Percentiles rank a stretch among this genome's conserved stretches.
Evolutionary conservation across 2,113 vertebrate species (phyloP).

Genomic region (Dryoscopus gambensis): DNA sequence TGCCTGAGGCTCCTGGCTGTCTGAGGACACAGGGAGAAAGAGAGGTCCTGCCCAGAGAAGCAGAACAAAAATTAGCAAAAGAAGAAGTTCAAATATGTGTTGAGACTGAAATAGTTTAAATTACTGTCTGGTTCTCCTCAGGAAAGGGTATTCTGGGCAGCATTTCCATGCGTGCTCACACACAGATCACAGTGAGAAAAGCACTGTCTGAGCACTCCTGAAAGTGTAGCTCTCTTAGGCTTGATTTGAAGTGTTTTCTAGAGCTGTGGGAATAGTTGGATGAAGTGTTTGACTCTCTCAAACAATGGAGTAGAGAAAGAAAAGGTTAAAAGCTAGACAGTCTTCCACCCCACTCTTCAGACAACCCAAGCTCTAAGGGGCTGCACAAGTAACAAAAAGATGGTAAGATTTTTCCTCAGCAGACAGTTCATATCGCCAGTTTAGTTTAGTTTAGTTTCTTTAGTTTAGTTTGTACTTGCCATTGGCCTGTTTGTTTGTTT

Average conservation of each 20-base stretch:
- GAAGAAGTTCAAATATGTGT: not conserved
- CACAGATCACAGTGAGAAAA: not conserved
- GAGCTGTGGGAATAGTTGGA: not conserved
- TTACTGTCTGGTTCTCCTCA: not conserved
- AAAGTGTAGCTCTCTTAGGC: not conserved
- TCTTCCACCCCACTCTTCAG: not conserved
- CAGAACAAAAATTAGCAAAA: not conserved
- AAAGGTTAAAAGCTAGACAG: not conserved
- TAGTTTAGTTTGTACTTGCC: not conserved
- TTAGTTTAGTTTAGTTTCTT: not conserved
- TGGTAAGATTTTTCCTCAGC: not conserved
- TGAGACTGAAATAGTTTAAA: not conserved
- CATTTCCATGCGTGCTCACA: not conserved
- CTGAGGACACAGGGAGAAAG: not conserved
- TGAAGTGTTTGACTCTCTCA: not conserved
- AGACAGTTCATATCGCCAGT: not conserved
- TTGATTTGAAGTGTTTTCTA: constrained; percentile 1
- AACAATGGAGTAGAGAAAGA: not conserved
- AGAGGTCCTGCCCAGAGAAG: not conserved
- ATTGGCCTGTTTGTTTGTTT: too few species aligned
- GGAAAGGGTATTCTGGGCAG: not conserved
- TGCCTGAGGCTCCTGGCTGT: not conserved
- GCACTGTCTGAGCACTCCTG: not conserved
- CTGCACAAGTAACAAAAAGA: not conserved
- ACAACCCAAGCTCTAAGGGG: not conserved